Conservation (phyloP, 64 coral and sea anemone genomes). For the Porites lutea region DNA sequence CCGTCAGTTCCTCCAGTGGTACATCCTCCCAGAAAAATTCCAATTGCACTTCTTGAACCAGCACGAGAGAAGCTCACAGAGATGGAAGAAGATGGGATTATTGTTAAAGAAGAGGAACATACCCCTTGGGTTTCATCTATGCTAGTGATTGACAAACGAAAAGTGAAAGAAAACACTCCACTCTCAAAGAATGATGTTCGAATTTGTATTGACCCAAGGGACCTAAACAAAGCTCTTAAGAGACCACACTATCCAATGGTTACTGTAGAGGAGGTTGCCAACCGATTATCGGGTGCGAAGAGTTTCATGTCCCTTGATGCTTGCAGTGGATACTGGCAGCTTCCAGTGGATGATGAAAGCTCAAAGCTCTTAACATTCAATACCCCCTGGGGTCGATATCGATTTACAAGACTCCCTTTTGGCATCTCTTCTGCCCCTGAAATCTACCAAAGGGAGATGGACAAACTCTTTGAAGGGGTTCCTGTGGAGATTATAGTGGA, state of each 20-base stretch:
- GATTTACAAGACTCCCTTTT: background rate
- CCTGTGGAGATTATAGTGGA: too few species aligned
- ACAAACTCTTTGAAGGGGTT: too few species aligned
- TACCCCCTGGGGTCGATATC: background rate
- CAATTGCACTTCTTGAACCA: slow-evolving; percentile 36
- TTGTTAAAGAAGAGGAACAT: slow-evolving; percentile 64
- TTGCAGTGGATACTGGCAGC: slow-evolving; percentile 51
- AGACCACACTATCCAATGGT: slow-evolving; percentile 34
- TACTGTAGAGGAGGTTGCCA: slow-evolving; percentile 40
- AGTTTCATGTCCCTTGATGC: slow-evolving; percentile 29
- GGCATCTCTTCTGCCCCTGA: too few species aligned
- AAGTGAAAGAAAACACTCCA: slow-evolving; percentile 40
- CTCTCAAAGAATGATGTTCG: slow-evolving; percentile 20
- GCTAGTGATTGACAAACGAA: slow-evolving; percentile 64
- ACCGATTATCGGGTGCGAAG: background rate
- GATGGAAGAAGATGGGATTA: slow-evolving; percentile 72
- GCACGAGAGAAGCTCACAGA: slow-evolving; percentile 32
- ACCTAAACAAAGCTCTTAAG: slow-evolving; percentile 19
- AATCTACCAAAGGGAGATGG: too few species aligned
- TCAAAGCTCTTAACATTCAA: slow-evolving; percentile 24
- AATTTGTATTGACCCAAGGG: slow-evolving; percentile 46
- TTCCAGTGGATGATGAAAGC: slow-evolving; percentile 14
- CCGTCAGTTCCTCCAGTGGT: background rate
- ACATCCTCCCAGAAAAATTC: slow-evolving; percentile 5
- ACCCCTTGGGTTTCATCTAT: slow-evolving; percentile 64